Conservation (phyloP, 1,140 invertebrate genomes). For the Dufourea novaeangliae region DNA sequence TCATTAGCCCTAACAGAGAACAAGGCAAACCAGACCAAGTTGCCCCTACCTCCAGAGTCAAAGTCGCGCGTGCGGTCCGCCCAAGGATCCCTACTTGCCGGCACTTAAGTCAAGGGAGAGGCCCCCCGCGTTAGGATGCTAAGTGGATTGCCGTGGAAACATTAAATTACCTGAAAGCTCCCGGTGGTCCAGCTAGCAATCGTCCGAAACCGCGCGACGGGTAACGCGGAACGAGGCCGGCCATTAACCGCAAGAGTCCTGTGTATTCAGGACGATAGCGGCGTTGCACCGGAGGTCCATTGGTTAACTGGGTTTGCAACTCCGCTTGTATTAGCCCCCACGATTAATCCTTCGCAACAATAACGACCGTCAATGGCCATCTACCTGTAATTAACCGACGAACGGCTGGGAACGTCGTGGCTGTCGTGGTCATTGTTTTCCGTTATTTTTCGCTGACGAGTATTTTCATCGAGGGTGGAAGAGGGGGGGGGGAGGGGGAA, state of each 20-base stretch:
- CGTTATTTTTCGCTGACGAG: not conserved
- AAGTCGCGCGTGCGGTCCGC: not conserved
- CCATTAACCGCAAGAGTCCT: conserved; percentile 62
- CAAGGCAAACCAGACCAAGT: not conserved
- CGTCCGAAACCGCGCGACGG: conserved; percentile 56
- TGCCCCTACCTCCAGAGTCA: no score
- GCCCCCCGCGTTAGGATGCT: conserved; percentile 37
- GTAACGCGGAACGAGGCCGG: conserved; percentile 47
- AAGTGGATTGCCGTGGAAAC: conserved; percentile 62
- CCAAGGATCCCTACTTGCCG: not conserved
- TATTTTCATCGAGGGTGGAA: not conserved
- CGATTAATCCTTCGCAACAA: conserved; percentile 56
- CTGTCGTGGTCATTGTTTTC: not conserved
- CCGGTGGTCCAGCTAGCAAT: conserved; percentile 46
- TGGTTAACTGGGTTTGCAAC: conserved; percentile 43
- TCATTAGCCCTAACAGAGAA: not conserved
- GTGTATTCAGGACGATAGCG: conserved; percentile 28
- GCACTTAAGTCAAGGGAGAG: conserved; percentile 2
- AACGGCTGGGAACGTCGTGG: no score
- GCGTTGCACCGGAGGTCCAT: conserved; percentile 27
- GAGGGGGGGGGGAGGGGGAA: no score
- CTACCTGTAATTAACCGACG: conserved; percentile 41
- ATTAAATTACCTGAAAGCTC: conserved; percentile 61
- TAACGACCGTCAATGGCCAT: conserved; percentile 17
- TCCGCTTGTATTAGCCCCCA: conserved; percentile 46